Evolutionary conservation across 2,797 vertebrate species (phyloP), one percentile per base, ranked within the genome.

Genomic region (Todus mexicanus): DNA sequence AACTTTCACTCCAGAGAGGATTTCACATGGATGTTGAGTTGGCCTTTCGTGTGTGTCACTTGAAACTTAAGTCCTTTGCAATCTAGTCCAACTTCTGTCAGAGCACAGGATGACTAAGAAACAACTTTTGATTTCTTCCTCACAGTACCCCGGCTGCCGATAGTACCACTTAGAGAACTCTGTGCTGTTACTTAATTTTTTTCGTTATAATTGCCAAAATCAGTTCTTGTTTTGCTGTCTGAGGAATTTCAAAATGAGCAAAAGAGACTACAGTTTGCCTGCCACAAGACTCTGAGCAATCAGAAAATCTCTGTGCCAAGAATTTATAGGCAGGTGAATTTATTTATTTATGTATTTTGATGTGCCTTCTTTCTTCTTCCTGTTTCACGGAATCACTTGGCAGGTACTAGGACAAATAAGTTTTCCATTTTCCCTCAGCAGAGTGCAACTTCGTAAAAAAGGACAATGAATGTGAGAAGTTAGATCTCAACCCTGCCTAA

Each of bases 241-340:
- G 57, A 87, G 17, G 29, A 63, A 31, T 45, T 92, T 85, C 56
- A 64, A 63, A 78, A 72, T 35, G 90, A 91, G 37, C 33, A 74
- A 66, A 64, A 85, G 65, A 80, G 93, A 38, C 73, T 85, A 66
- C 37, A 80, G 50, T 31, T 82, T 86, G 71, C 59, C 45, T 94
- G 65, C 56, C 25, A 47, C 71, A 77, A 37, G 75, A 72, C 85
- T 64, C 84, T 54, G 29, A 90, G 64, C 69, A 27, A 22, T 14
- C 12, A 54, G 57, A 61, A 76, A 53, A 37, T 56, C 53, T 56
- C 38, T 12, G 5, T 87, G 82, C 91, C 73, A 83, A 19, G 10
- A 56, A 37, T 65, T 90, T 91, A 23, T 65, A 89, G 75, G 84
- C 88, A 77, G 90, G 70, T 85, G 70, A 77, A 51, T 85, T 89